Base-by-base conservation (phyloP, 2,888 invertebrate genomes). In the Dendrolimus pini region DNA sequence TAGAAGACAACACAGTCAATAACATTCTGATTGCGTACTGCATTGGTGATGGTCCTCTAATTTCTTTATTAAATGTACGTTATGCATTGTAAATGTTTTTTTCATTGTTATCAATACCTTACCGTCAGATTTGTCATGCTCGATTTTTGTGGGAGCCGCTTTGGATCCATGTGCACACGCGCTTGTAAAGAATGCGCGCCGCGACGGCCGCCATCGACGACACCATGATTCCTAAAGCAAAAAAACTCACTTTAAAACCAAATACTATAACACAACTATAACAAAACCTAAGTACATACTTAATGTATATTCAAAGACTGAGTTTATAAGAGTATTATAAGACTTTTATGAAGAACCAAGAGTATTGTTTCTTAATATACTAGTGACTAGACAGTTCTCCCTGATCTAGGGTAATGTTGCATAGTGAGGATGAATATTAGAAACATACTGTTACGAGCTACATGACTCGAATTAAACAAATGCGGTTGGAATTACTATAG, bases 221-320 rank as follows among this genome's bases (percentile, higher is more conserved):
- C 93, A 93, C 93, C 93, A 93, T 61, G 93, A 92, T 84, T 93
- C 93, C 93, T 94, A 79, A 30, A 30, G 30, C 14, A 30, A 30
- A 30, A 30, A 30, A 3, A 30, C 3, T 30, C 30, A 30, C 30
- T 30, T 30, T 30, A 30, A 30, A 30, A 30, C 30, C 30, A 30
- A 30, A 30, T 30, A 30, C 30, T 30, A n/a, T 47, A 80, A 83
- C 68, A 70, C 68, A 70, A 63, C 63, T 57, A 70, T 41, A 56
- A 65, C 53, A 57, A 6, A 30, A 30, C 30, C 30, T 30, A 30
- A 30, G 6, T 30, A 30, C 30, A 30, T 30, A 30, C 3, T 30
- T 6, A 30, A 30, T 30, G 30, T 30, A 30, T 30, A 30, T 30
- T 30, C 3, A 30, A 30, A 30, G 2, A 30, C 30, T 3, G 30